Evolutionary conservation across 2,888 invertebrate species (phyloP).

Genomic region (Synergus japonicus): DNA sequence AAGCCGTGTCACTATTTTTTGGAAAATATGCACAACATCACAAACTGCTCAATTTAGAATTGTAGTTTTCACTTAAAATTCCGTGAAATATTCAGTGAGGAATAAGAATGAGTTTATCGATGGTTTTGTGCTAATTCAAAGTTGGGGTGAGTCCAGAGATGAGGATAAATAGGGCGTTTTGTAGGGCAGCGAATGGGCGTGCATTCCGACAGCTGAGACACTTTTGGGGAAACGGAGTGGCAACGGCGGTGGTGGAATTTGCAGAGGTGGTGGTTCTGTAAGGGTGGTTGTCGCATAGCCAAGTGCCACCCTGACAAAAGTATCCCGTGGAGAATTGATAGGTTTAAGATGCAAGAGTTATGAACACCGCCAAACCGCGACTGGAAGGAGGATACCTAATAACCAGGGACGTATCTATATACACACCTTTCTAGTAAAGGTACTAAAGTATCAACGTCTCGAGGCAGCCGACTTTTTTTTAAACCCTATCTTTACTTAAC

Average conservation of each 20-base stretch:
- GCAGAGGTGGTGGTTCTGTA: background rate
- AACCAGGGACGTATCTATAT: background rate
- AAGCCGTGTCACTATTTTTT: too few relatives aligned
- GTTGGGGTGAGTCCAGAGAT: constrained; percentile 56
- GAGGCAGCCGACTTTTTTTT: too few relatives aligned
- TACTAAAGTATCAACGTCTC: too few relatives aligned
- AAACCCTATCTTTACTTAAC: too few relatives aligned
- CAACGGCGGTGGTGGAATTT: background rate
- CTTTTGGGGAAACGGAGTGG: constrained; percentile 30
- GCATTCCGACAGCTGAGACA: constrained; percentile 31
- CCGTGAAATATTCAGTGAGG: background rate
- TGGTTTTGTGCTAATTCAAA: constrained; percentile 58
- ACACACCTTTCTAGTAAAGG: background rate
- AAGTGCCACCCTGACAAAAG: constrained; percentile 27
- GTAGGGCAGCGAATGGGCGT: background rate
- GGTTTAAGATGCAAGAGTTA: constrained; percentile 53
- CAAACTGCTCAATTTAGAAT: background rate
- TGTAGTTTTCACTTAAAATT: background rate
- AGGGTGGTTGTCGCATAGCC: constrained; percentile 14
- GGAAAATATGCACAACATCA: background rate
- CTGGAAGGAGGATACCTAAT: constrained; percentile 9
- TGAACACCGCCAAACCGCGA: constrained; percentile 19
- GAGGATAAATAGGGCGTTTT: constrained; percentile 48
- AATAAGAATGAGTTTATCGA: background rate
- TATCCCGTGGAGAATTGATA: constrained; percentile 50